Evolutionary conservation across 2,888 invertebrate species (phyloP).

Genomic region (Dasysyrphus albostriatus): DNA sequence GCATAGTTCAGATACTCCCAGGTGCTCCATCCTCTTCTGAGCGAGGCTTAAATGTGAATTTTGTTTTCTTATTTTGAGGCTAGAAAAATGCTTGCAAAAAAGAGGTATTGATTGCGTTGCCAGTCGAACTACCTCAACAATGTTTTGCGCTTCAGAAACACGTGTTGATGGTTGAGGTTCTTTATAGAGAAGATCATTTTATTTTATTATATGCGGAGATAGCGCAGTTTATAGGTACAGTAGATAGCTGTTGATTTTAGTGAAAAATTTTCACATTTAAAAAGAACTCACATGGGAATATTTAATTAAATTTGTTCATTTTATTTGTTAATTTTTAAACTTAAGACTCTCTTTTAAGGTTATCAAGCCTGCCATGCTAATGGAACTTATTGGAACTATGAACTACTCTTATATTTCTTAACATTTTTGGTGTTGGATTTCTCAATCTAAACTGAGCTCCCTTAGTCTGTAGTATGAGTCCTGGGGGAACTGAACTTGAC

Average conservation of each 20-base stretch:
- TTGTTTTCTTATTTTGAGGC: slow-evolving; percentile 5
- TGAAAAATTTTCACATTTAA: slow-evolving; percentile 3
- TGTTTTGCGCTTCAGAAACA: slow-evolving; percentile 64
- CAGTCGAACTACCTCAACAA: slow-evolving; percentile 56
- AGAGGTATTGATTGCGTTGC: slow-evolving; percentile 67
- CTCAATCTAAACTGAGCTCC: not conserved
- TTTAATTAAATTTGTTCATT: too few relatives aligned
- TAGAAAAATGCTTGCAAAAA: slow-evolving; percentile 22
- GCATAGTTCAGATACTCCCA: slow-evolving; percentile 51
- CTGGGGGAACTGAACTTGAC: too few relatives aligned
- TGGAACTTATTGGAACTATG: too few relatives aligned
- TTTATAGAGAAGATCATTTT: slow-evolving; percentile 46
- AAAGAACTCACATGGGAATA: not conserved
- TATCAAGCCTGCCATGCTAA: too few relatives aligned
- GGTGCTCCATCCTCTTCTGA: slow-evolving; percentile 44
- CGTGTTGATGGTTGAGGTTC: slow-evolving; percentile 49
- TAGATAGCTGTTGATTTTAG: not conserved
- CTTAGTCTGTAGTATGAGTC: too few relatives aligned
- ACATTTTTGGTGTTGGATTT: not conserved
- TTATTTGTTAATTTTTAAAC: too few relatives aligned
- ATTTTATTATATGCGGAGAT: slow-evolving; percentile 18
- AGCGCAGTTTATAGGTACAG: not conserved
- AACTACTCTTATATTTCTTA: too few relatives aligned
- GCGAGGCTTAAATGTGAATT: slow-evolving; percentile 22
- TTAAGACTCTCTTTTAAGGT: too few relatives aligned